A percentile compares a stretch with the other conserved stretches of the same genome.
Conservation (phyloP, 1,140 invertebrate genomes). For the Lethrus apterus region DNA sequence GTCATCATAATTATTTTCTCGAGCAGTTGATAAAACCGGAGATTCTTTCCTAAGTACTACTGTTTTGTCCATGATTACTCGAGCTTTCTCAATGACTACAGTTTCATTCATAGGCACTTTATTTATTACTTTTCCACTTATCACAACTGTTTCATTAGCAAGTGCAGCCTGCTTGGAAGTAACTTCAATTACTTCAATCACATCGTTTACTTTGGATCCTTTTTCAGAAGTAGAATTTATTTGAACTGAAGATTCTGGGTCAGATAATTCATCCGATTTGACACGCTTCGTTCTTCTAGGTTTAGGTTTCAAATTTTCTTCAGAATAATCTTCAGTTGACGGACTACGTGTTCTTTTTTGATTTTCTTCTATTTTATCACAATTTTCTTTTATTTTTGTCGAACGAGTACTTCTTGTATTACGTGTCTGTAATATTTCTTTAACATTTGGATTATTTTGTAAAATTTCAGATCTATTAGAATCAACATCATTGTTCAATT, state of each 20-base stretch:
- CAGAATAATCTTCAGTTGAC: no score
- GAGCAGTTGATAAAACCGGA: constrained; percentile 8
- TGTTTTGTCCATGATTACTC: not conserved
- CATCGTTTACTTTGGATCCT: no score
- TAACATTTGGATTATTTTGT: not conserved
- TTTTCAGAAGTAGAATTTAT: constrained; percentile 12
- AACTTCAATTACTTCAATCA: not conserved
- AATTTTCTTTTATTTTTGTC: no score
- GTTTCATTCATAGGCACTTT: constrained; percentile 11
- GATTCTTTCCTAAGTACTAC: not conserved
- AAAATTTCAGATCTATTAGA: constrained; percentile 1
- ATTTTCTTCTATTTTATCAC: constrained; percentile 6
- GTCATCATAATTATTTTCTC: constrained; percentile 12
- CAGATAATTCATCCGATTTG: constrained; percentile 6
- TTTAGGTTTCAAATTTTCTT: constrained; percentile 13
- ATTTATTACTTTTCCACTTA: constrained; percentile 19
- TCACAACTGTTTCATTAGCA: constrained; percentile 20
- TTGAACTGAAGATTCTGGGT: no score
- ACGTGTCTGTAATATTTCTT: not conserved
- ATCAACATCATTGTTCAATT: constrained; percentile 7
- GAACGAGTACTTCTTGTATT: no score
- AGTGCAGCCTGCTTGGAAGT: not conserved
- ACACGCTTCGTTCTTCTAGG: constrained; percentile 7
- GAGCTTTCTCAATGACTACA: constrained; percentile 21
- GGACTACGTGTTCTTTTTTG: constrained; percentile 2